Base-by-base conservation (phyloP, 2,888 invertebrate species). In the Phoenoteleia sp. region DNA sequence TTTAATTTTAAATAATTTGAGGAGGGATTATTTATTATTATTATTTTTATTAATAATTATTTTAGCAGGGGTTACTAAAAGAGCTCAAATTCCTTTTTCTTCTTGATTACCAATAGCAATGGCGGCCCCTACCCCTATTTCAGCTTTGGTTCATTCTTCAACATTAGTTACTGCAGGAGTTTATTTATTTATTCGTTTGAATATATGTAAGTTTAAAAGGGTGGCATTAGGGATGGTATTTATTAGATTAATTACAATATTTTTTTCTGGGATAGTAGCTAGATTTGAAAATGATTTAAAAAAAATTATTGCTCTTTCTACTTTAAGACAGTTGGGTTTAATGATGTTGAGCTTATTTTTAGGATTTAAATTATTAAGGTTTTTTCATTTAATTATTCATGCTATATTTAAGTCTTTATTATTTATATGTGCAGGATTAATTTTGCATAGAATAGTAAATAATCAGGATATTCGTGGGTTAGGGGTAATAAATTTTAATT, bases 41-140 rank as follows among this genome's bases (percentile, higher is more conserved):
- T n/a, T 91, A 64, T 71, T 90, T 36, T n/a, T 91, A 64, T 71
- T 90, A 36, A 75, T 94, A 76, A 66, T 94, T 42, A 71, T 94
- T 45, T 64, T 95, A 19, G 96, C 96, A 0, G 95, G 95, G 67
- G 95, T 96, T 94, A 97, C 97, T 81, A 97, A 97, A 94, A 97
- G 97, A 88, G 97, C 97, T 91, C 97, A 97, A 94, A 95, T 97
- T 95, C 97, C 97, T 56, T 97, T 97, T 96, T 96, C 96, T 84
- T 95, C 96, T 54, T 97, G 97, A 89, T 93, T 97, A 60, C 97
- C 97, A 0, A 96, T 96, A 0, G 97, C 97, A 49, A 97, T 97
- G 93, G 96, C 96, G 0, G 97, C 97, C 52, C 97, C 97, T 36
- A 97, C 97, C 0, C 97, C 97, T 9, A 96, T 97, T 74, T 96